Conservation (phyloP, 2,888 invertebrate species). For the Apotomis betuletana region DNA sequence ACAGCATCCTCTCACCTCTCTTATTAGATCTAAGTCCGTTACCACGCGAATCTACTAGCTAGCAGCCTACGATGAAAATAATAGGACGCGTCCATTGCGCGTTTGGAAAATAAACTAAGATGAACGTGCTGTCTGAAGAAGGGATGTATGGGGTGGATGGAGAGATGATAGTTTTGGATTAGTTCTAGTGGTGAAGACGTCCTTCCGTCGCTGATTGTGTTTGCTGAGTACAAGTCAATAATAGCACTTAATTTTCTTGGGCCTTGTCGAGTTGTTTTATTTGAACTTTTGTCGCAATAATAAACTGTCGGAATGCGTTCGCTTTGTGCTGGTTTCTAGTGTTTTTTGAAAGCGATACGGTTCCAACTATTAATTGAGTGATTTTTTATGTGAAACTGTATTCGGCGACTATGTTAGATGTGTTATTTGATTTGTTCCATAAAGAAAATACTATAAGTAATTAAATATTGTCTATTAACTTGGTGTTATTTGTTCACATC, state of each 20-base stretch:
- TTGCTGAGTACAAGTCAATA: conserved; percentile 53
- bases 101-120: not conserved
- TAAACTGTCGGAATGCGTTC: conserved; percentile 33
- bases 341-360: conserved; percentile 13
- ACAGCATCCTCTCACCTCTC: conserved; percentile 57
- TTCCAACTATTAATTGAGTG: conserved; percentile 12
- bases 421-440: not conserved
- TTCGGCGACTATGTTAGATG: not conserved
- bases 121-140: not conserved
- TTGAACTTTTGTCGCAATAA: conserved; percentile 45
- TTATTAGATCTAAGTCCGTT: conserved; percentile 52
- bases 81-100: conserved; percentile 14
- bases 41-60: not conserved
- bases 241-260: conserved; percentile 67
- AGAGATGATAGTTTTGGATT: not conserved
- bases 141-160: not conserved
- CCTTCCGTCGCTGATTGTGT: conserved; percentile 64
- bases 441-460: not conserved
- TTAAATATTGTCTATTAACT: not conserved
- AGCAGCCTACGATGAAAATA: not conserved
- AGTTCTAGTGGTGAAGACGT: conserved; percentile 47
- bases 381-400: not conserved
- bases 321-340: conserved; percentile 14
- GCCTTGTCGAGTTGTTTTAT: conserved; percentile 54
- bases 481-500: not conserved